phyloP scores from a whole-genome alignment of 2,888 invertebrate species.

The Portevinia maculata region DNA sequence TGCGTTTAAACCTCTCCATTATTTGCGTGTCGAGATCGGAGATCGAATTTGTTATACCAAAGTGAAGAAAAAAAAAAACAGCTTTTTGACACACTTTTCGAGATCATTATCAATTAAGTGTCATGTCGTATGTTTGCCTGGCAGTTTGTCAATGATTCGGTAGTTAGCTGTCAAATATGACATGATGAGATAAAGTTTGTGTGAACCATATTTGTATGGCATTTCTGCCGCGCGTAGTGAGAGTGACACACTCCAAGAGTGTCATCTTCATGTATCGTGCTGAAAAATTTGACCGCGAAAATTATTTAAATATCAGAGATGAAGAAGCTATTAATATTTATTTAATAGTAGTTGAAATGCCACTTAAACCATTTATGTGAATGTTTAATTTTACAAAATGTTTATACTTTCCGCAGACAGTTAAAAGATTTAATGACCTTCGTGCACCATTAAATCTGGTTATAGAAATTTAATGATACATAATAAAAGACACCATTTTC shows the following conservation, averaged over 20 bases:
- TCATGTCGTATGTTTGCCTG: constrained; percentile 50
- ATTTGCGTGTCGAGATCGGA: constrained; percentile 10
- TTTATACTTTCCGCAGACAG: too few relatives aligned
- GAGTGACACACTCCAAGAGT: constrained; percentile 9
- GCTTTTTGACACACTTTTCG: constrained; percentile 64
- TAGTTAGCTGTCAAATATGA: constrained; percentile 29
- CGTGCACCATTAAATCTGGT: too few relatives aligned
- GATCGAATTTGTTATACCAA: constrained; percentile 9
- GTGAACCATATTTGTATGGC: not conserved
- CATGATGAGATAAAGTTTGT: constrained; percentile 6
- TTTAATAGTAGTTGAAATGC: too few relatives aligned
- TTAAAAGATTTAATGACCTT: too few relatives aligned
- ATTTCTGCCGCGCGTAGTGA: not conserved
- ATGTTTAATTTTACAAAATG: too few relatives aligned
- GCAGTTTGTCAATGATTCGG: constrained; percentile 58
- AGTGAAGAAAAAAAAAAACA: constrained; percentile 18
- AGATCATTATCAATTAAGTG: constrained; percentile 53
- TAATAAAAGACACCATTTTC: too few relatives aligned
- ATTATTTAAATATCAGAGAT: not conserved
- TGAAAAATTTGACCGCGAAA: constrained; percentile 2
- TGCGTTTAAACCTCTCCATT: constrained; percentile 30
- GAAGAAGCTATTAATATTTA: not conserved
- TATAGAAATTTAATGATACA: too few relatives aligned
- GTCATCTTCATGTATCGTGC: constrained; percentile 15
- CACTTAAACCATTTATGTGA: too few relatives aligned